A percentile compares a stretch with the other conserved stretches of the same genome.
Evolutionary conservation across 2,888 invertebrate genomes (phyloP).

Genomic region (Hedychridium roseum): DNA sequence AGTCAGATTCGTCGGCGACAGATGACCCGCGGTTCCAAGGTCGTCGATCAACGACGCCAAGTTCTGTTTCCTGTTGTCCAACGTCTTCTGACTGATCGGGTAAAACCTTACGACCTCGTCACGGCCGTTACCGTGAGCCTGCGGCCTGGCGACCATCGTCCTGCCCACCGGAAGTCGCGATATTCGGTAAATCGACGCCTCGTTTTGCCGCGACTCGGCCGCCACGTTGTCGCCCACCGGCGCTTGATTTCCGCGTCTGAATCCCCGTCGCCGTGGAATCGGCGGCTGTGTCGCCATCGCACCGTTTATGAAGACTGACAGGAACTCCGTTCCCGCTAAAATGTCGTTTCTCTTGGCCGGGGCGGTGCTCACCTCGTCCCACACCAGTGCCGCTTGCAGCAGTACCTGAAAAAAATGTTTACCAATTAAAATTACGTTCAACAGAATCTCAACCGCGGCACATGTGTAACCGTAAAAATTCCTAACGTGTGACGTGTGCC

Average conservation of each 20-base stretch:
- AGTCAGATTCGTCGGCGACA: slow-evolving; percentile 34
- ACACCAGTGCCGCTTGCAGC: slow-evolving; percentile 51
- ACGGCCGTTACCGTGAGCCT: slow-evolving; percentile 24
- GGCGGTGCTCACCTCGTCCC: slow-evolving; percentile 47
- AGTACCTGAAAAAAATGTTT: slow-evolving; percentile 56
- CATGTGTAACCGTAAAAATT: no score
- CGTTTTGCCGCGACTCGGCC: slow-evolving; percentile 56
- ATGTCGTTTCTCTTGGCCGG: slow-evolving; percentile 61
- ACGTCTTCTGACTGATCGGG: slow-evolving; percentile 54
- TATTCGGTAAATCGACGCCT: slow-evolving; percentile 60
- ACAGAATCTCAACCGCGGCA: no score
- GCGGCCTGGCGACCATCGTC: slow-evolving; percentile 28
- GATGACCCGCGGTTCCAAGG: slow-evolving; percentile 41
- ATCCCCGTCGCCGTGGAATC: slow-evolving; percentile 31
- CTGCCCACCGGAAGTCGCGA: slow-evolving; percentile 54
- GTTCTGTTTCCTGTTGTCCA: slow-evolving; percentile 47
- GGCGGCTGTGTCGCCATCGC: slow-evolving; percentile 56
- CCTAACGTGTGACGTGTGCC: no score
- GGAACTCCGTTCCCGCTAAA: slow-evolving; percentile 64
- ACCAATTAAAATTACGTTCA: no score
- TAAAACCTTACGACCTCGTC: slow-evolving; percentile 52
- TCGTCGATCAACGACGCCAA: slow-evolving; percentile 49
- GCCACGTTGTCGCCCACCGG: slow-evolving; percentile 48
- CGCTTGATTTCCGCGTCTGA: slow-evolving; percentile 40
- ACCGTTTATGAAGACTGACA: slow-evolving; percentile 64